Base-by-base conservation (phyloP, 92 coral and sea anemone genomes). In the Actinostola sp. region DNA sequence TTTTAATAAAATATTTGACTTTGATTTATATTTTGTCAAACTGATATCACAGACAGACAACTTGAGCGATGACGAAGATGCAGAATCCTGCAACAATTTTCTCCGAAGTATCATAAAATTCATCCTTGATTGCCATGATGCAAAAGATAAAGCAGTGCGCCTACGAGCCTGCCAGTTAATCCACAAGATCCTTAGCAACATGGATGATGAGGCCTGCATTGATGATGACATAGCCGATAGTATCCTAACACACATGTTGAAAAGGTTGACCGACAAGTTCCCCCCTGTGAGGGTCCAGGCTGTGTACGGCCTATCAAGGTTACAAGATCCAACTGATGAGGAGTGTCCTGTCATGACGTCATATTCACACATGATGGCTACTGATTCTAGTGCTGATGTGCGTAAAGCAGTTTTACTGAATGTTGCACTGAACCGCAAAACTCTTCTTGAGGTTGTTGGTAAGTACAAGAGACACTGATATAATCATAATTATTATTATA, bases 161-260 rank as follows among this genome's bases (percentile, higher is more conserved):
- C 91, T 84, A 67, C 89, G 98, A 28, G 69, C 86, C 23, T 91
- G 98, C 70, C 98, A 94, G 75, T 82, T 88, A 1, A 80, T 94
- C 82, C 80, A 87, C 84, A 94, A 94, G 55, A 70, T 94, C 27
- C 72, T 94, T 23, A 89, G 86, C 38, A 84, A 75, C 72, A 72
- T 94, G 94, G 88, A 84, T 68, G 92, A 91, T 23, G 97, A 91
- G 35, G 94, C 98, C 0, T 78, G 81, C 11, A 94, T 94, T 44
- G 91, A 91, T 44, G 94, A 91, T n/a, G 87, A 91, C 15, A 78
- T 94, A n/a, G 98, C 98, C 14, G 97, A 94, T 38, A 86, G 66
- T 34, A 94, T 94, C 63, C 77, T 91, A 45, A 75, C 81, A 36
- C 56, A 80, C 58, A 94, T 94, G 97, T 50, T 94, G 84, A 77